These are phyloP conservation scores for Heliothis subflexa DNA, from an alignment of 1,140 invertebrate species.

Conservation along the genomic window DNA sequence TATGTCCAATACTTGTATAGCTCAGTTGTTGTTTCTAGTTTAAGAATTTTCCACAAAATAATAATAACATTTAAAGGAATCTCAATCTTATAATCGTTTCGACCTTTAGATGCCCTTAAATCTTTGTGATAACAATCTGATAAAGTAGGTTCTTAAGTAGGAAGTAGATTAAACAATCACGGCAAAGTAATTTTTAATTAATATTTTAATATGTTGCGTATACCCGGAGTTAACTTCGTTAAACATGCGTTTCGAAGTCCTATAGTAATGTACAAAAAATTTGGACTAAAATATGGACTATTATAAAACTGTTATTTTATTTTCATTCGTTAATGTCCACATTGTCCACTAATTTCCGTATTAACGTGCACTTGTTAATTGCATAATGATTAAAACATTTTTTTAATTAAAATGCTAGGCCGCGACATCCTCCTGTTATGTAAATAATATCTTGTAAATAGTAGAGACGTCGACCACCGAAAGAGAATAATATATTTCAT, in stretches of 20 bases:
- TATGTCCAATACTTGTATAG: too few species aligned
- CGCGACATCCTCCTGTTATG: slow-evolving; percentile 6
- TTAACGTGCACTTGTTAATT: not conserved
- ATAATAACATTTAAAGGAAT: slow-evolving; percentile 11
- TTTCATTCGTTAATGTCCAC: too few species aligned
- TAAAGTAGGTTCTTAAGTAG: slow-evolving; percentile 26
- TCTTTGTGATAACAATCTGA: slow-evolving; percentile 36
- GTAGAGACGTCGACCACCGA: slow-evolving; percentile 51
- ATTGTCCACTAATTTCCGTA: too few species aligned
- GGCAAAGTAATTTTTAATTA: not conserved
- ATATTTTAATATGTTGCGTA: slow-evolving; percentile 1
- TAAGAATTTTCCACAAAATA: not conserved
- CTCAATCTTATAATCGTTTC: slow-evolving; percentile 5
- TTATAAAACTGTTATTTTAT: too few species aligned
- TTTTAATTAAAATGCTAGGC: not conserved
- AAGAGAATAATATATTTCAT: slow-evolving; percentile 51
- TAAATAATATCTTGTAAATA: slow-evolving; percentile 50
- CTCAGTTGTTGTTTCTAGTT: not conserved
- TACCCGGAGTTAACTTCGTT: not conserved
- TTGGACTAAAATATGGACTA: too few species aligned
- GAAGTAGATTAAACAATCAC: slow-evolving; percentile 21
- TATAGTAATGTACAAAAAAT: not conserved
- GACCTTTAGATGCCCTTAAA: slow-evolving; percentile 31
- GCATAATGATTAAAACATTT: not conserved
- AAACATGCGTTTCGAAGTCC: too few species aligned